These are phyloP conservation scores for Actenoides lindsayi DNA, from an alignment of 2,113 vertebrate genomes.

Conservation along the genomic window DNA sequence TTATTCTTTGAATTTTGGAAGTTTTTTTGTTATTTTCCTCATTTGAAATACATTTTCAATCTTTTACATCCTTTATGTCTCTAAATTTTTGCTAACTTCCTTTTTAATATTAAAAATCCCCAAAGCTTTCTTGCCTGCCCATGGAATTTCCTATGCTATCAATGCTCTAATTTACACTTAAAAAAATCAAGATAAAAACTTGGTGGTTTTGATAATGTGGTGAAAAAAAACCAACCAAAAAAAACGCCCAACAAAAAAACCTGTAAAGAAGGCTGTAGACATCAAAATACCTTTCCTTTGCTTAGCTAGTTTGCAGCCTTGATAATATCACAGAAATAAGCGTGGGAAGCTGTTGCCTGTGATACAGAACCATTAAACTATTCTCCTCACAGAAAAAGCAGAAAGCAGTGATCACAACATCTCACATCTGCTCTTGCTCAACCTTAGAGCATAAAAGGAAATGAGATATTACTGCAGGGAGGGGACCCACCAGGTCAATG, in stretches of 20 bases:
- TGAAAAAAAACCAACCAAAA: background rate
- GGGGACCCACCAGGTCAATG: background rate
- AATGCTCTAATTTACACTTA: background rate
- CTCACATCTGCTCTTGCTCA: conserved; percentile 47
- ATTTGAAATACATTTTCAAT: background rate
- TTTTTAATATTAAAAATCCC: background rate
- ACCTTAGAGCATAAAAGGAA: conserved; percentile 26
- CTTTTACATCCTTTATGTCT: background rate
- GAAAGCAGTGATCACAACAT: conserved; percentile 24
- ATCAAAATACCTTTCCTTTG: background rate
- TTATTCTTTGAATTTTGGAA: background rate
- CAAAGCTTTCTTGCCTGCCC: background rate
- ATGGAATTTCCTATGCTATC: background rate
- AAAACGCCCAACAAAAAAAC: background rate
- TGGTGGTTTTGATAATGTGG: background rate
- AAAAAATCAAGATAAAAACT: conserved; percentile 6
- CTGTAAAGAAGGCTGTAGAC: background rate
- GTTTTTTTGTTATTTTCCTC: background rate
- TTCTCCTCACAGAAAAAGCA: conserved; percentile 25
- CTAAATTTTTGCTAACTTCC: background rate
- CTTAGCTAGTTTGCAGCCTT: conserved; percentile 4
- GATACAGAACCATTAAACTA: background rate
- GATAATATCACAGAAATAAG: conserved; percentile 27
- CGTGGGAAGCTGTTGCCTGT: background rate
- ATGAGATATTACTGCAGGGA: background rate